Percentiles rank a stretch among this genome's conserved stretches.
Evolutionary conservation across 2,888 invertebrate genomes (phyloP).

Genomic region (Aphidius colemani): DNA sequence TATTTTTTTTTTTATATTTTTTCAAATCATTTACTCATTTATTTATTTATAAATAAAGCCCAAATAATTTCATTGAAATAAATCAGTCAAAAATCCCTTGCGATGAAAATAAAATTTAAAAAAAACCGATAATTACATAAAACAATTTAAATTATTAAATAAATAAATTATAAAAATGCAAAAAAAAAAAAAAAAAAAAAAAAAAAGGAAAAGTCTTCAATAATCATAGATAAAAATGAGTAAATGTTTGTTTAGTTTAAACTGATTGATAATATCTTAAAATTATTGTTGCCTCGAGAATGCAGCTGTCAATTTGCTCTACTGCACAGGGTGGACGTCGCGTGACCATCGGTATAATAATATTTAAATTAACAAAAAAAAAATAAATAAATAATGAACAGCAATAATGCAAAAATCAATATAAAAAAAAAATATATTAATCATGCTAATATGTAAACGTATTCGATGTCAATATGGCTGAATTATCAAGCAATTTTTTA

Average conservation of each 20-base stretch:
- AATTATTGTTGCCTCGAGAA: slow-evolving; percentile 79
- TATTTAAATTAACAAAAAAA: slow-evolving; percentile 13
- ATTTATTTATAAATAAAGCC: too few species aligned
- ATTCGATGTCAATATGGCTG: too few species aligned
- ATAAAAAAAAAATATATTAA: not conserved
- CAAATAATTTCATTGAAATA: too few species aligned
- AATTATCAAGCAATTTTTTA: too few species aligned
- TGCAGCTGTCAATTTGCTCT: slow-evolving; percentile 90
- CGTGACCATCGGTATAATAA: slow-evolving; percentile 57
- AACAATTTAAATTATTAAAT: slow-evolving; percentile 20
- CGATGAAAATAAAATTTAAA: not conserved
- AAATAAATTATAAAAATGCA: slow-evolving; percentile 19
- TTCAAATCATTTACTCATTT: too few species aligned
- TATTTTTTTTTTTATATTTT: too few species aligned
- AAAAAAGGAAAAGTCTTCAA: too few species aligned
- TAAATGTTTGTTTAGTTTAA: too few species aligned
- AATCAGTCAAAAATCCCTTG: too few species aligned
- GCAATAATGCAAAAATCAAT: not conserved
- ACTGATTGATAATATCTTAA: too few species aligned
- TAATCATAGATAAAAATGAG: too few species aligned
- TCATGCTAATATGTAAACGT: too few species aligned
- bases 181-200: slow-evolving; percentile 23
- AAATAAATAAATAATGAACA: not conserved
- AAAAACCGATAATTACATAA: slow-evolving; percentile 1
- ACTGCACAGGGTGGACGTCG: slow-evolving; percentile 81